Base-by-base conservation (phyloP, 2,888 invertebrate genomes). In the Polymixis lichenea region DNA sequence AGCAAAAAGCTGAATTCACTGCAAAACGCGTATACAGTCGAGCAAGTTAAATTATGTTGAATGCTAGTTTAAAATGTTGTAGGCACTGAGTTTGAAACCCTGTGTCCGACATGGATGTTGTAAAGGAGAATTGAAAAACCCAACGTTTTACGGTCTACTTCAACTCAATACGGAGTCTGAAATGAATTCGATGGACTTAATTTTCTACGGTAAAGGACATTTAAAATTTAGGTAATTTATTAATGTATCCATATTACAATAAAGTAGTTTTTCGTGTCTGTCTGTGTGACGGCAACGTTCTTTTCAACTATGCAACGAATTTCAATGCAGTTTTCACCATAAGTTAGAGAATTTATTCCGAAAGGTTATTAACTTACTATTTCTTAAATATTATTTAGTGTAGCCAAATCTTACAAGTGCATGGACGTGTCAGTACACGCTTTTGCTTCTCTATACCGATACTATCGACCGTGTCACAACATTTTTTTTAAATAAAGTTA, bases 11-110 rank as follows among this genome's bases (percentile, higher is more conserved):
- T 22, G 17, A 72, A 81, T 69, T 60, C 51, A 56, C 9, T 61
- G 66, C 32, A 75, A 58, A 68, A 51, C 28, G 11, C 38, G 38
- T 32, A 19, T 32, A 51, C 32, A 13, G 13, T 43, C 8, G 25
- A 19, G 15, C 5, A 65, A 77, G 78, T 86, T 55, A 68, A 77
- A 83, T 71, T 77, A 73, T 77, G 73, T 77, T 68, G 60, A 82
- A 62, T 82, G 64, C 56, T 51, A 46, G 66, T 85, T 60, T 49
- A 38, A 81, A 85, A 73, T 65, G 56, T 82, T 73, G n/a, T 32
- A 22, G 43, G 46, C 58, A 56, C 25, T 58, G 56, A 76, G 77
- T 77, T 81, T 56, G 19, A 49, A 86, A 68, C 65, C 70, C 28
- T 5, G 32, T 38, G 62, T 85, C 56, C 25, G 19, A 68, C 60